Conservation (phyloP, 2,888 invertebrate genomes). For the Agonopterix arenella region DNA sequence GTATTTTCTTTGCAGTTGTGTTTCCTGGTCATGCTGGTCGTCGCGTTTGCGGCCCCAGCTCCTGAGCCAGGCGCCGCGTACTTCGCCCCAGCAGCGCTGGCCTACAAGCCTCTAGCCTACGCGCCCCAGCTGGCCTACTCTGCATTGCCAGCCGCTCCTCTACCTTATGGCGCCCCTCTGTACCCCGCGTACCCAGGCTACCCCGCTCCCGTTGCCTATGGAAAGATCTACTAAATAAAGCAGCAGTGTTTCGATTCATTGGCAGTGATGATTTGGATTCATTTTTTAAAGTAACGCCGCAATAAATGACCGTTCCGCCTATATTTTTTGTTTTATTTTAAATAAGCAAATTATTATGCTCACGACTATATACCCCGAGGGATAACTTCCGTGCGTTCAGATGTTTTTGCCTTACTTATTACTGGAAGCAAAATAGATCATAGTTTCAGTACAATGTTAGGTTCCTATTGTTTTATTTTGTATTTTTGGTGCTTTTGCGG, state of each 20-base stretch:
- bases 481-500: too few relatives aligned
- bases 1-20: conserved; percentile 24
- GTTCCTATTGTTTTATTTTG: too few relatives aligned
- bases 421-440: too few relatives aligned
- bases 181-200: conserved; percentile 21
- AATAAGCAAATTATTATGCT: too few relatives aligned
- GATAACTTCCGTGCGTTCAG: too few relatives aligned
- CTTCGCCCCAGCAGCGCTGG: conserved; percentile 16
- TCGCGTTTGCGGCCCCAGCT: conserved; percentile 36
- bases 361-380: too few relatives aligned
- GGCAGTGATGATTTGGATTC: conserved; percentile 13
- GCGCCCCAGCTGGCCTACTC: conserved; percentile 19
- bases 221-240: conserved; percentile 23
- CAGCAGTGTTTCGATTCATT: conserved; percentile 4
- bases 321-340: conserved; percentile 11
- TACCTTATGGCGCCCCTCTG: conserved; percentile 20
- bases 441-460: too few relatives aligned
- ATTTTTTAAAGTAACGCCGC: conserved; percentile 8
- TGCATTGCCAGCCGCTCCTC: conserved; percentile 18
- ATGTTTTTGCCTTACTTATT: too few relatives aligned
- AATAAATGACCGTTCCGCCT: conserved; percentile 37
- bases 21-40: conserved; percentile 29
- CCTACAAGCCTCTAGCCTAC: conserved; percentile 22
- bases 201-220: conserved; percentile 21
- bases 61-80: conserved; percentile 16